Conservation (phyloP, 23 tunicate genomes). For the Trididemnum miniatum region DNA sequence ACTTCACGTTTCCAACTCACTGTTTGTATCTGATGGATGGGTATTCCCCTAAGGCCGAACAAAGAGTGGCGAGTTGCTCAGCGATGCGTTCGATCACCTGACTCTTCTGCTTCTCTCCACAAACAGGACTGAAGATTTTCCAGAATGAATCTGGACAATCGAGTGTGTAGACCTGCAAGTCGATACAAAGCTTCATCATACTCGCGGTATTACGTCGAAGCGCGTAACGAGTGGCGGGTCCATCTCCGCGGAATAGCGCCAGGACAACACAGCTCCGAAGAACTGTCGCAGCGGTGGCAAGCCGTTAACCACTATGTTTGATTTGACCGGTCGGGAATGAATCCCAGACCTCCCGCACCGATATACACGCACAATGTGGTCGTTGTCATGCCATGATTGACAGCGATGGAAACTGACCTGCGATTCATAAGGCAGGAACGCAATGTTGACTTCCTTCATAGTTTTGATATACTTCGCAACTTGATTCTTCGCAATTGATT, state of each 20-base stretch:
- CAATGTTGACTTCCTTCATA: conserved; percentile 91
- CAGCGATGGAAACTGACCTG: conserved; percentile 64
- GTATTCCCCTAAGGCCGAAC: conserved; percentile 92
- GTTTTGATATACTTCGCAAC: conserved; percentile 76
- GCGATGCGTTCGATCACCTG: conserved; percentile 84
- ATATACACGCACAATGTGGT: too few relatives aligned
- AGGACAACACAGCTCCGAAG: too few relatives aligned
- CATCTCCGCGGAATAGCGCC: too few relatives aligned
- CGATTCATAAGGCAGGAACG: conserved; percentile 97
- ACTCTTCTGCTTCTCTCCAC: conserved; percentile 36
- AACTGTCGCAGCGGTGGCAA: too few relatives aligned
- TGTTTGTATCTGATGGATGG: conserved; percentile 86
- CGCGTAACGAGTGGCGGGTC: too few relatives aligned
- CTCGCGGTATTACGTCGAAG: too few relatives aligned
- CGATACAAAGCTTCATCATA: too few relatives aligned
- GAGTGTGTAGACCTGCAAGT: conserved; percentile 83
- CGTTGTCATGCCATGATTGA: too few relatives aligned
- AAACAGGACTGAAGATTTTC: conserved; percentile 75
- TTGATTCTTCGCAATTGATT: conserved; percentile 49
- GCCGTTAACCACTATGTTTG: too few relatives aligned
- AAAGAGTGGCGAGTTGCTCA: conserved; percentile 91
- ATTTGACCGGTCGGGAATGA: too few relatives aligned
- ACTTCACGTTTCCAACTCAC: conserved; percentile 68
- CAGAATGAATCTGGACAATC: conserved; percentile 88
- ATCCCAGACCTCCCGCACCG: too few relatives aligned